Evolutionary conservation across 2,888 invertebrate species (phyloP), one percentile per base, ranked within the genome.

Genomic region (Anagyrus pseudococci): DNA sequence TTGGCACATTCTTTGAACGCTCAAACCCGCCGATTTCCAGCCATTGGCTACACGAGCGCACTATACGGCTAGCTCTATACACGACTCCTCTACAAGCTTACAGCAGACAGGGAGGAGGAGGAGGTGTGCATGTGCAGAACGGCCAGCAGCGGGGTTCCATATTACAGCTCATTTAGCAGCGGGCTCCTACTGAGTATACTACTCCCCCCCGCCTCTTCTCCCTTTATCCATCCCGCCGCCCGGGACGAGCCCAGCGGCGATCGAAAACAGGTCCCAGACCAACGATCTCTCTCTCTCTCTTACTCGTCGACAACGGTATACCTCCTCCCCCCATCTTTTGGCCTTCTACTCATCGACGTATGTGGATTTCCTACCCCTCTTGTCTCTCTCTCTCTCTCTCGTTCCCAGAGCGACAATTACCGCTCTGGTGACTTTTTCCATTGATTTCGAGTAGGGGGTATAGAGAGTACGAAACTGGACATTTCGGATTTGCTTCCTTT

Each of bases 81-180:
- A n/a, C n/a, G n/a, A n/a, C n/a, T n/a, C n/a, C n/a, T n/a, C n/a
- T n/a, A n/a, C n/a, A n/a, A n/a, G n/a, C n/a, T n/a, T n/a, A n/a
- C n/a, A 20, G 17, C 19, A n/a, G 23, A 15, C 43, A 58, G 41
- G 47, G 62, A 64, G 56, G 67, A 62, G 67, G 55, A 41, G 59
- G 58, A 62, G 62, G 53, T 62, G 56, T 61, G 56, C 61, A 56
- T 48, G 60, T 54, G 46, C 50, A 49, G 57, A 62, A 62, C 70
- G 67, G 72, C 69, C 72, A 79, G 78, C 78, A 74, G 79, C 79
- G 76, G 75, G 78, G 76, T 23, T 29, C 65, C 77, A 72, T 77
- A 79, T 79, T 79, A 79, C 78, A 77, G 79, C 79, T 80, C 79
- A 79, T 80, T 80, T 79, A 79, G 79, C 79, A 80, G 79, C 79